phyloP scores from a whole-genome alignment of 2,797 vertebrate genomes.

The Enteromius paludinosus region DNA sequence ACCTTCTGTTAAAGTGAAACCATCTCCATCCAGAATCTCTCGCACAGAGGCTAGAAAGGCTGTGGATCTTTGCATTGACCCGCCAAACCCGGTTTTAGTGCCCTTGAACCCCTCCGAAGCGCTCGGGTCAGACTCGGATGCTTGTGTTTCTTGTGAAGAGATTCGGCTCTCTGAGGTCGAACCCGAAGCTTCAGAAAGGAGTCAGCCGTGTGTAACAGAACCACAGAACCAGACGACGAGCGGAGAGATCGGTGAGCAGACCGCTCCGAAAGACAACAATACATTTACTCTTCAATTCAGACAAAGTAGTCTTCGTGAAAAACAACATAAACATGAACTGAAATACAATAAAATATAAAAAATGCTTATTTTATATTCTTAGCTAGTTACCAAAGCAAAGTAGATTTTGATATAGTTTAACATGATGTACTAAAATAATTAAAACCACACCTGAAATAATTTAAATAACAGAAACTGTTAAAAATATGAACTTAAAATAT shows the following conservation, averaged over 20 bases:
- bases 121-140: background rate
- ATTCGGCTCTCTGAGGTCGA: accelerated
- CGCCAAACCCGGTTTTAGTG: constrained; percentile 57
- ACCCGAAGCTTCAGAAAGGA: constrained; percentile 11
- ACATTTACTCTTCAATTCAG: background rate
- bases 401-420: background rate
- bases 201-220: constrained; percentile 34
- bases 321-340: background rate
- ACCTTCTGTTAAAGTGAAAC: background rate
- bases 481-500: background rate
- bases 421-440: background rate
- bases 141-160: background rate
- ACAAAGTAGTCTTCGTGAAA: background rate
- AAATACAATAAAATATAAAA: background rate
- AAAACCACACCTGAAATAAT: background rate
- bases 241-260: constrained; percentile 79
- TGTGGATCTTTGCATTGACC: constrained; percentile 33
- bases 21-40: background rate
- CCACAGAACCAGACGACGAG: constrained; percentile 72
- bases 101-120: constrained; percentile 10
- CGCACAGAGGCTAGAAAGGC: background rate
- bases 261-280: background rate
- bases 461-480: background rate
- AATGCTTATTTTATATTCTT: background rate
- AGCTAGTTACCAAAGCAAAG: background rate